Evolutionary conservation across 2,113 vertebrate genomes (phyloP).

Genomic region (Gadus macrocephalus): DNA sequence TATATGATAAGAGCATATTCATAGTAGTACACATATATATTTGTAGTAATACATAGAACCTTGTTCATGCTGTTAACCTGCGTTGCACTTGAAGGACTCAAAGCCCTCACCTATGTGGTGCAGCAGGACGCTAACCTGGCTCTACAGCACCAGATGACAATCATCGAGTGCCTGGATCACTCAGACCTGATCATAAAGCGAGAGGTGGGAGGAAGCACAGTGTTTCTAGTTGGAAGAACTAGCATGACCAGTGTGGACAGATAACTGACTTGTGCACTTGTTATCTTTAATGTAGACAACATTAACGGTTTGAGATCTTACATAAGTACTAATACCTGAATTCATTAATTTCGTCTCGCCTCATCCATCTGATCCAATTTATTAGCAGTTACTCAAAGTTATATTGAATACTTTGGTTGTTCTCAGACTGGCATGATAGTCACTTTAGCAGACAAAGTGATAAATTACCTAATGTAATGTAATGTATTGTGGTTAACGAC

Average conservation of each 20-base stretch:
- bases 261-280: neutral
- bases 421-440: neutral
- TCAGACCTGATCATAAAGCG: constrained; percentile 92
- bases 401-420: no score
- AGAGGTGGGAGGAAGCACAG: constrained; percentile 74
- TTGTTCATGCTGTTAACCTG: neutral
- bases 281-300: no score
- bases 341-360: no score
- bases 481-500: constrained; percentile 25
- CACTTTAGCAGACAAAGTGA: no score
- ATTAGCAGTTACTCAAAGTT: no score
- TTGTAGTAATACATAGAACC: neutral
- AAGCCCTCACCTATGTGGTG: constrained; percentile 91
- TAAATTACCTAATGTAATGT: no score
- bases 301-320: no score
- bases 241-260: neutral
- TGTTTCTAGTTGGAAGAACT: neutral
- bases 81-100: constrained; percentile 73
- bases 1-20: neutral
- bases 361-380: no score
- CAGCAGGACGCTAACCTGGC: constrained; percentile 92
- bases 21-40: neutral
- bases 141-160: constrained; percentile 96
- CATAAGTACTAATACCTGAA: no score
- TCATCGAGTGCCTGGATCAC: constrained; percentile 96